A percentile compares a stretch with the other conserved stretches of the same genome.
Evolutionary conservation across 1,140 invertebrate species (phyloP).

Genomic region (Panulirus ornatus): DNA sequence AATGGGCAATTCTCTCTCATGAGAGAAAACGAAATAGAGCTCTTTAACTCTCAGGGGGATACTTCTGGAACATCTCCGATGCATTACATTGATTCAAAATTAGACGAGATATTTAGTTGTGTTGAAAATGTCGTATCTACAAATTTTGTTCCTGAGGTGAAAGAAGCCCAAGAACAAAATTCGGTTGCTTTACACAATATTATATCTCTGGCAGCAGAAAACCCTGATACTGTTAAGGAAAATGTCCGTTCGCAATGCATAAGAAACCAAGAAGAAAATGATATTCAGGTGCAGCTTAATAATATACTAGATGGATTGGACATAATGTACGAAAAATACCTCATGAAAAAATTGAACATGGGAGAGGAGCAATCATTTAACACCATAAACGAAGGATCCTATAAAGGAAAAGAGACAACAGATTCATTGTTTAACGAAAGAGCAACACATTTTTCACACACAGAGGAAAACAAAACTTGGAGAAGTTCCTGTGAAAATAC

Average conservation of each 20-base stretch:
- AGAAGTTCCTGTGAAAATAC: not conserved
- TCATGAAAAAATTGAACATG: not conserved
- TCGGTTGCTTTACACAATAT: not conserved
- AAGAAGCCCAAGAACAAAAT: not conserved
- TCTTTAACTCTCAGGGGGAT: not conserved
- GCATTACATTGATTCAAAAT: slow-evolving; percentile 32
- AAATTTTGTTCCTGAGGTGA: not conserved
- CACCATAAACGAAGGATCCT: too few species aligned
- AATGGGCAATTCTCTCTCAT: not conserved
- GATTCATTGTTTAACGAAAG: not conserved
- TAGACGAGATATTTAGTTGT: slow-evolving; percentile 53
- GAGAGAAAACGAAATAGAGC: slow-evolving; percentile 33
- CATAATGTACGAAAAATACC: slow-evolving; percentile 49
- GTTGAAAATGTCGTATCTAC: slow-evolving; percentile 18
- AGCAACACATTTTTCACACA: not conserved
- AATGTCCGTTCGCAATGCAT: too few species aligned
- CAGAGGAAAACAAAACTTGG: not conserved
- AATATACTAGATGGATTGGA: slow-evolving; percentile 39
- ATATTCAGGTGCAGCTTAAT: slow-evolving; percentile 33
- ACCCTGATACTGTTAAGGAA: not conserved
- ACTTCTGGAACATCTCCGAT: slow-evolving; percentile 12
- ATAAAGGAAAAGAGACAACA: too few species aligned
- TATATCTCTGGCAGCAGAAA: not conserved
- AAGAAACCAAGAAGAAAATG: not conserved
- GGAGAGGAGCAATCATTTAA: too few species aligned